These are phyloP conservation scores for Melitaea athalia DNA, from an alignment of 2,888 invertebrate species.

Conservation along the genomic window DNA sequence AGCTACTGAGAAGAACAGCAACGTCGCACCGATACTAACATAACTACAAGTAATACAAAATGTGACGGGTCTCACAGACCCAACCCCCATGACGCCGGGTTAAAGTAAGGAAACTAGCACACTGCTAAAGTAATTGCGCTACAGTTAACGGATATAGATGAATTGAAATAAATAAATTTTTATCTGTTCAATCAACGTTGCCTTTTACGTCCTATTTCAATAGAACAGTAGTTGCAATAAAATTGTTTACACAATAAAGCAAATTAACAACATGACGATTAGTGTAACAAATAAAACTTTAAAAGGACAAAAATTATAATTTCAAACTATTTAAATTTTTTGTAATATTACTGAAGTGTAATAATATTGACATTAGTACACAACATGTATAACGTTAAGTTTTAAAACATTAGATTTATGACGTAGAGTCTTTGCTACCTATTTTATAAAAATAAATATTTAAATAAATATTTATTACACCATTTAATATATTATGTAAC, in stretches of 20 bases:
- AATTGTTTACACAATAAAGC: not conserved
- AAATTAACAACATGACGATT: not conserved
- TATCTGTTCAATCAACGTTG: not conserved
- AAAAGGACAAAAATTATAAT: not conserved
- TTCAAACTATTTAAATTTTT: too few relatives aligned
- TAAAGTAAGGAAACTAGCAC: conserved; percentile 25
- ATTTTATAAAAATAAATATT: too few relatives aligned
- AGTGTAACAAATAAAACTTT: not conserved
- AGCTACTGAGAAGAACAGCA: too few relatives aligned
- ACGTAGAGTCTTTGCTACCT: too few relatives aligned
- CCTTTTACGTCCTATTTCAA: not conserved
- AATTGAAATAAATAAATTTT: conserved; percentile 5
- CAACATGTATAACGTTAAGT: too few relatives aligned
- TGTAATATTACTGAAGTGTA: too few relatives aligned
- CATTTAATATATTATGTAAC: not conserved
- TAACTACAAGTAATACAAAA: too few relatives aligned
- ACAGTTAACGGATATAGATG: conserved; percentile 4
- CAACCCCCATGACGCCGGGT: too few relatives aligned
- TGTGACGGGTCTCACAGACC: too few relatives aligned
- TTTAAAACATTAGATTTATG: too few relatives aligned
- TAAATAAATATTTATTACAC: not conserved
- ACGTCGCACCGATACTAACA: too few relatives aligned
- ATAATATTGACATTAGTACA: too few relatives aligned
- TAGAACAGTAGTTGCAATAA: not conserved
- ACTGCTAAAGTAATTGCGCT: conserved; percentile 9